Conservation (phyloP, 2,113 vertebrate genomes). For the Ailuropoda melanoleuca region DNA sequence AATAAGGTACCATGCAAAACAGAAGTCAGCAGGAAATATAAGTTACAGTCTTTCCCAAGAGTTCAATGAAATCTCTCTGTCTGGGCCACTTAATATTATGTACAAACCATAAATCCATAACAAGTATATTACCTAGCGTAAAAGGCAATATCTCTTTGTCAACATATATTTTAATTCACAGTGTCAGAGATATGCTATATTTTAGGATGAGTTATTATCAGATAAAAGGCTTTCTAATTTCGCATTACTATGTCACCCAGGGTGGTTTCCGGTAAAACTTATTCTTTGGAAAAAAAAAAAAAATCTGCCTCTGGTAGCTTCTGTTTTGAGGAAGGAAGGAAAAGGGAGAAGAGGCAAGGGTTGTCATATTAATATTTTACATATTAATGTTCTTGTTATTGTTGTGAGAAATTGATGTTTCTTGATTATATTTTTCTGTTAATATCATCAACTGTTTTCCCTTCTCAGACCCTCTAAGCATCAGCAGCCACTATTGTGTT, state of each 20-base stretch:
- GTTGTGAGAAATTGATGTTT: neutral
- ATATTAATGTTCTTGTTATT: neutral
- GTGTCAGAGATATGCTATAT: conserved; percentile 57
- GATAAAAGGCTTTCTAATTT: conserved; percentile 57
- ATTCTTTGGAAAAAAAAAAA: neutral
- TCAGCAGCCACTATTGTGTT: neutral
- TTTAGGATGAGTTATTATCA: conserved; percentile 63
- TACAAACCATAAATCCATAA: conserved; percentile 76
- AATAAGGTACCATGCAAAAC: conserved; percentile 65
- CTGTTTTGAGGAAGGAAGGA: neutral
- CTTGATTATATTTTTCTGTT: neutral
- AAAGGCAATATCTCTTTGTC: conserved; percentile 73
- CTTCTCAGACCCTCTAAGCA: neutral
- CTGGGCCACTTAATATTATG: conserved; percentile 74
- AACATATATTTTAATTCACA: conserved; percentile 73
- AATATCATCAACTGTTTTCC: neutral
- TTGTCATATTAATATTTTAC: neutral
- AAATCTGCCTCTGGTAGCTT: neutral
- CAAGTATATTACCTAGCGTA: conserved; percentile 69
- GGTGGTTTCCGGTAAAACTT: conserved; percentile 28
- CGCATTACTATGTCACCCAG: neutral
- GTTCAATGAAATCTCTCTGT: conserved; percentile 74
- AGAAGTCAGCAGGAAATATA: conserved; percentile 72
- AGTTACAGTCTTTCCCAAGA: conserved; percentile 67
- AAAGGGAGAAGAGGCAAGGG: neutral